phyloP scores from a whole-genome alignment of 2,113 vertebrate species.

The Ia io region DNA sequence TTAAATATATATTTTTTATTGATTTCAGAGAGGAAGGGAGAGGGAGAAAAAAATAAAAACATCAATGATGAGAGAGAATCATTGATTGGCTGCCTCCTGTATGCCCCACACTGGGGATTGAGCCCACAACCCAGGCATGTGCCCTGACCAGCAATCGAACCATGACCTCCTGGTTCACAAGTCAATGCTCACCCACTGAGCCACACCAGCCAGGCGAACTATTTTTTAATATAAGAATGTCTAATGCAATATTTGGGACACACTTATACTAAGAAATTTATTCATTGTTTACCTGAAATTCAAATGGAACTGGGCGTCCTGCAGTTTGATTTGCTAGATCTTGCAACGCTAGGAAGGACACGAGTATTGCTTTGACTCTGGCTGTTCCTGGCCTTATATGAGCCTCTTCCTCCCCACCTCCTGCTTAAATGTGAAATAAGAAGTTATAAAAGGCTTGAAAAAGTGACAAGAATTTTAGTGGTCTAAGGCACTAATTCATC shows the following conservation, averaged over 20 bases:
- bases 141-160: too few relatives aligned
- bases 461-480: constrained; percentile 55
- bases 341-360: neutral
- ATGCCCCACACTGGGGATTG: too few relatives aligned
- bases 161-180: too few relatives aligned
- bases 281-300: neutral
- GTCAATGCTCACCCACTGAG: too few relatives aligned
- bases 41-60: too few relatives aligned
- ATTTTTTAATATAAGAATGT: neutral
- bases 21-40: too few relatives aligned
- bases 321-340: neutral
- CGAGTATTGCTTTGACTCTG: neutral
- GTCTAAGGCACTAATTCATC: constrained; percentile 44
- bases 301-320: neutral
- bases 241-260: neutral
- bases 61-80: too few relatives aligned
- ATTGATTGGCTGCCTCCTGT: too few relatives aligned
- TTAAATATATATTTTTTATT: too few relatives aligned
- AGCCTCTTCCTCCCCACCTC: neutral
- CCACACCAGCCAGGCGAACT: too few relatives aligned
- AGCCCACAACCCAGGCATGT: too few relatives aligned
- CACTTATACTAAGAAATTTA: neutral
- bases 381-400: neutral
- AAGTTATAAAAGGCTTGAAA: constrained; percentile 32
- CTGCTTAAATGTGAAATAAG: constrained; percentile 46